Conservation (phyloP, 1,140 invertebrate species). For the Bombus terrestris region DNA sequence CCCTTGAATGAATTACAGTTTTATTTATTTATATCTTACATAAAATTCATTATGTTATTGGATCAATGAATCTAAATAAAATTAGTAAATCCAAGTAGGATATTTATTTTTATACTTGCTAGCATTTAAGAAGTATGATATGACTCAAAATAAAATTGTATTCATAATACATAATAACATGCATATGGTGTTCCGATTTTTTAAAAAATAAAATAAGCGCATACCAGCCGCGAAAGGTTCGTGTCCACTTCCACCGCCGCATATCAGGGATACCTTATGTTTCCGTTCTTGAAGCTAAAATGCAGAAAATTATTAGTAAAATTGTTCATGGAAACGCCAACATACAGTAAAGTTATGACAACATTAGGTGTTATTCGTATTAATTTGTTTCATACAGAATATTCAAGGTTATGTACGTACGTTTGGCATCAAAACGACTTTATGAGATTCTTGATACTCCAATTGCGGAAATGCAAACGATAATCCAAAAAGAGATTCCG, state of each 20-base stretch:
- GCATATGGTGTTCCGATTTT: too few relatives aligned
- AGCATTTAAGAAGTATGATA: too few relatives aligned
- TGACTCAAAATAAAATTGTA: too few relatives aligned
- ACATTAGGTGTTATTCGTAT: too few relatives aligned
- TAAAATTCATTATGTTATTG: too few relatives aligned
- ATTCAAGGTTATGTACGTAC: conserved; percentile 64
- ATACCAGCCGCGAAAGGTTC: conserved; percentile 91
- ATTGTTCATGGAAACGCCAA: too few relatives aligned
- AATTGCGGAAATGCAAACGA: conserved; percentile 85
- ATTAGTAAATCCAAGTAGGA: too few relatives aligned
- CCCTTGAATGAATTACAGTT: too few relatives aligned
- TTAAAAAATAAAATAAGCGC: neutral
- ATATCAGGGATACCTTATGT: conserved; percentile 87
- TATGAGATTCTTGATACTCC: conserved; percentile 84
- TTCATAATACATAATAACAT: neutral
- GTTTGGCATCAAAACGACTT: conserved; percentile 84
- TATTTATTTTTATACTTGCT: too few relatives aligned
- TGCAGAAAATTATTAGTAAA: neutral
- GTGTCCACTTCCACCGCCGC: conserved; percentile 93
- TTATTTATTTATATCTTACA: too few relatives aligned
- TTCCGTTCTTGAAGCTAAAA: conserved; percentile 81
- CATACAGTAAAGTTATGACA: too few relatives aligned
- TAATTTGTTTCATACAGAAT: neutral
- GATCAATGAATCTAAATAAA: too few relatives aligned
- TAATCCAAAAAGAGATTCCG: conserved; percentile 87